These are phyloP conservation scores for Cliona cf. orientalis DNA, from an alignment of 37 sponge, comb jelly and placozoan species.

Conservation along the genomic window DNA sequence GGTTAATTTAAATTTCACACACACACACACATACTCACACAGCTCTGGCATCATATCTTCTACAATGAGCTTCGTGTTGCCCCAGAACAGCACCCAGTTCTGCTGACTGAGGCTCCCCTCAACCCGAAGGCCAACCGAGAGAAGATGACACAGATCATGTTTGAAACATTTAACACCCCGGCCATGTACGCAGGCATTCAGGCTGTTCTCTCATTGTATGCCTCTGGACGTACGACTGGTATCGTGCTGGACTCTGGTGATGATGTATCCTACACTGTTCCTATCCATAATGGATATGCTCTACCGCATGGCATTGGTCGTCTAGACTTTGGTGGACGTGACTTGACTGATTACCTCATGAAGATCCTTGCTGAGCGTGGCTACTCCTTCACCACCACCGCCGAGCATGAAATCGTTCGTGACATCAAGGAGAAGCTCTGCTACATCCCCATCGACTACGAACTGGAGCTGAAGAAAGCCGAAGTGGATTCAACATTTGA, in stretches of 20 bases:
- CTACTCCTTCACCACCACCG: slow-evolving; percentile 20
- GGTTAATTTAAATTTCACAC: no score
- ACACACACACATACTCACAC: no score
- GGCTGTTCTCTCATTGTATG: neutral
- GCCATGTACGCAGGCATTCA: neutral
- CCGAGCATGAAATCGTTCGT: slow-evolving; percentile 36
- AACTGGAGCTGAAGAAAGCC: slow-evolving; percentile 28
- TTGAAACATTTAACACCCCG: slow-evolving; percentile 47
- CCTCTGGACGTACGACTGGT: slow-evolving; percentile 4
- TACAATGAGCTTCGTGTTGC: no score
- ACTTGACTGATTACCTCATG: no score
- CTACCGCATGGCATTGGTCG: no score
- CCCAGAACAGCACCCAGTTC: slow-evolving; percentile 78
- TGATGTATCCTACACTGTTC: neutral
- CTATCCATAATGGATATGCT: neutral
- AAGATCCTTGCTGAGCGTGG: slow-evolving; percentile 16
- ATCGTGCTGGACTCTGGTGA: neutral
- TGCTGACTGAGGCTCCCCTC: no score
- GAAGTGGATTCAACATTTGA: slow-evolving; percentile 17
- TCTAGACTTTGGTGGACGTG: neutral
- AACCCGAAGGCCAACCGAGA: no score
- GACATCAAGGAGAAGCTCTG: no score
- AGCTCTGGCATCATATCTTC: slow-evolving; percentile 80
- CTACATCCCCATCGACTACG: neutral
- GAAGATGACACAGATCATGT: no score